Base-by-base conservation (phyloP, 2,113 vertebrate genomes). In the Anseranas semipalmata region DNA sequence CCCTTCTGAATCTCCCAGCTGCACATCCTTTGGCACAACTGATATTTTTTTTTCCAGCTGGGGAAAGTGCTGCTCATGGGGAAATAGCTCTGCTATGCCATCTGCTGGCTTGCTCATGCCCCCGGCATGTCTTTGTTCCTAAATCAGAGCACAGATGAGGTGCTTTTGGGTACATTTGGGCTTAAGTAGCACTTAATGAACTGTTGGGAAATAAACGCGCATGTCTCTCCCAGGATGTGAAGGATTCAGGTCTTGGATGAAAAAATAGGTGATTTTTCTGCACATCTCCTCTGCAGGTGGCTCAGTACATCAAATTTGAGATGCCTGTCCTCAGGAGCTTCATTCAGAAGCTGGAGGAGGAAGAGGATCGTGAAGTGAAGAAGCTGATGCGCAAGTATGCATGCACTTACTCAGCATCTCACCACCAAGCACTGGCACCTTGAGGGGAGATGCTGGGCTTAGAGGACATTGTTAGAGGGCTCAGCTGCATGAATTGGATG, bases 281-380 rank as follows among this genome's bases (percentile, higher is more conserved):
- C 37, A 19, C 37, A 35, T 65, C 11, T 65, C 27, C 27, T 9
- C 62, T 8, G 17, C 39, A 99, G 99, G 99, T 99, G 72, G 99
- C 99, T 33, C 99, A 99, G 96, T 99, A 99, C 91, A 99, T 99
- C 86, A 99, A 99, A 95, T 99, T 99, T 15, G 99, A 99, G 98
- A 99, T 99, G 99, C 99, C 99, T 0, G 99, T 99, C 48, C 98
- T 99, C 92, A 98, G 98, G 97, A 99, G 99, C 97, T 99, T 99
- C 95, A 99, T 99, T 95, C 98, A 98, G 82, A 99, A 99, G 95
- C 98, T 99, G 89, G 98, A 99, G 70, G 99, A 99, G 79, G 99
- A 99, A 89, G 99, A 99, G 92, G 99, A 99, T 52, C 97, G 99
- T 3, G 99, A 99, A 95, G 99, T 99, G 83, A 98, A 98, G 97